Evolutionary conservation across 2,888 invertebrate species (phyloP).

Genomic region (Argyra leucocephala): DNA sequence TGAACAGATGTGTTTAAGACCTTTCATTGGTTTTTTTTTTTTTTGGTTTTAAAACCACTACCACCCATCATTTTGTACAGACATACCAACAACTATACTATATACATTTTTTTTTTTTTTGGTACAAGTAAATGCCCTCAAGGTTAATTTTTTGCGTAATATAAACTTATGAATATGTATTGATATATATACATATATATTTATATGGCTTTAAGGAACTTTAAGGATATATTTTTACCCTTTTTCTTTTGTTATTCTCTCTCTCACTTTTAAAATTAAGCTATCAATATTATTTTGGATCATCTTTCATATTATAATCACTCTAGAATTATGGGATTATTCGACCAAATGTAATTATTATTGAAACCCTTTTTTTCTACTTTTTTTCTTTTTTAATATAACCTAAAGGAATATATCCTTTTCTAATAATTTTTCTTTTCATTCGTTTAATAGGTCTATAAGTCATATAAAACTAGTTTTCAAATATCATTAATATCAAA

Average conservation of each 20-base stretch:
- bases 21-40: neutral
- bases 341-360: constrained; percentile 42
- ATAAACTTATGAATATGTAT: neutral
- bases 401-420: neutral
- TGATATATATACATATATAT: neutral
- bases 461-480: too few relatives aligned
- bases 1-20: constrained; percentile 2
- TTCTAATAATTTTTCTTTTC: neutral
- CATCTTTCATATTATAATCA: constrained; percentile 6
- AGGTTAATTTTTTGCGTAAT: neutral
- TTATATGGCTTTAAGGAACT: too few relatives aligned
- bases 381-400: neutral
- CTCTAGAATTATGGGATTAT: constrained; percentile 41
- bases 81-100: neutral
- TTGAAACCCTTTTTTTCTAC: neutral
- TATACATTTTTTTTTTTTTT: neutral
- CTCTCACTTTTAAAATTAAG: too few relatives aligned
- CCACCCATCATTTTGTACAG: neutral
- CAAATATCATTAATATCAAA: too few relatives aligned
- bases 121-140: neutral
- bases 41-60: neutral
- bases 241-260: too few relatives aligned
- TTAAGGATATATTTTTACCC: too few relatives aligned
- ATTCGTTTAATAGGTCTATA: too few relatives aligned
- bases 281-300: neutral